These are phyloP conservation scores for Meriones psammophilus DNA, from an alignment of 2,797 vertebrate species.

Conservation along the genomic window DNA sequence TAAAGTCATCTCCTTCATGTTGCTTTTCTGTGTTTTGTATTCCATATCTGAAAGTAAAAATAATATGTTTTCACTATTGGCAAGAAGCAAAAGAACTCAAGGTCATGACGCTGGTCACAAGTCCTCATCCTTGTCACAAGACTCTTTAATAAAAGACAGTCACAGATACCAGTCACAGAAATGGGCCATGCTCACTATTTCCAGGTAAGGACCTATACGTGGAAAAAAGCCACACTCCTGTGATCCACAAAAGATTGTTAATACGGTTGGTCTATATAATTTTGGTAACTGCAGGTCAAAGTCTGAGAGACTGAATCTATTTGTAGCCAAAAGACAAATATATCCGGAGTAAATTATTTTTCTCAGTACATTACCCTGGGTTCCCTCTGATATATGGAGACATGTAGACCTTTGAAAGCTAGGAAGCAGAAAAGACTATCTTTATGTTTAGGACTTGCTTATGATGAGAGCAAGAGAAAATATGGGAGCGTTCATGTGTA, in stretches of 20 bases:
- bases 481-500: neutral
- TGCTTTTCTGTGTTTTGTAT: neutral
- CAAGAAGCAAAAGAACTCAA: conserved; percentile 24
- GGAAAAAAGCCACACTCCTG: neutral
- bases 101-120: neutral
- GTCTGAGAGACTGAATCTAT: neutral
- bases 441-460: conserved; percentile 16
- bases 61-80: neutral
- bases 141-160: neutral
- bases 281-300: neutral
- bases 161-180: neutral
- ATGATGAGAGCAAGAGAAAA: neutral
- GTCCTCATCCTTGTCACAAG: neutral
- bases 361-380: neutral
- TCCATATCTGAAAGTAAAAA: conserved; percentile 34
- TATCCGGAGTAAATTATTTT: conserved; percentile 27
- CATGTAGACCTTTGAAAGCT: neutral
- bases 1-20: neutral
- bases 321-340: conserved; percentile 27
- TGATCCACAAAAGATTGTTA: neutral
- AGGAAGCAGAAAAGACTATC: neutral
- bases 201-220: neutral
- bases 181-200: conserved; percentile 25
- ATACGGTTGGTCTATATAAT: neutral
- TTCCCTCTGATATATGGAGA: neutral